Conservation (phyloP, 1,140 invertebrate genomes). For the Varroa destructor region DNA sequence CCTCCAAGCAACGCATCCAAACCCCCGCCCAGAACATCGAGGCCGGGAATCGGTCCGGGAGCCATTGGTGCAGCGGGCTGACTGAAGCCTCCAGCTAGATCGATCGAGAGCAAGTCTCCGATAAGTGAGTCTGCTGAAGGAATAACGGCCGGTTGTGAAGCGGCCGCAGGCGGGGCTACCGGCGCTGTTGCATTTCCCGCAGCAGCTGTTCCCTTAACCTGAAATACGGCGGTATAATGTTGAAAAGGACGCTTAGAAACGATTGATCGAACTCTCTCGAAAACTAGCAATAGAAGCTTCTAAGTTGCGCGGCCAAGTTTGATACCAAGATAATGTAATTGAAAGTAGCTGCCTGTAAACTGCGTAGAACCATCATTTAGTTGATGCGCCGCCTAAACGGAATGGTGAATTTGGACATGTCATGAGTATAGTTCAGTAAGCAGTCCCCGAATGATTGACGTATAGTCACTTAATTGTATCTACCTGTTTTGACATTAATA, state of each 20-base stretch:
- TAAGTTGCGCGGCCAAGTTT: too few species aligned
- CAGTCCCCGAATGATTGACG: not conserved
- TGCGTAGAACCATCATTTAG: too few species aligned
- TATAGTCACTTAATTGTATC: not conserved
- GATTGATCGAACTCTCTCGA: too few species aligned
- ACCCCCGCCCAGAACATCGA: conserved; percentile 63
- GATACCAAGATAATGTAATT: too few species aligned
- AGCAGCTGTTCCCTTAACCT: conserved; percentile 29
- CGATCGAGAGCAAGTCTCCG: conserved; percentile 90
- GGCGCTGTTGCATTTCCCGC: conserved; percentile 36
- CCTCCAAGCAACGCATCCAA: conserved; percentile 62
- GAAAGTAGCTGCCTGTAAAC: too few species aligned
- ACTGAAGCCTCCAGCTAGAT: conserved; percentile 51
- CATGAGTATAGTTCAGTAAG: not conserved
- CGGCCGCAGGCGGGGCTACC: conserved; percentile 35
- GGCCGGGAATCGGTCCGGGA: conserved; percentile 40
- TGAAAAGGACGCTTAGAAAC: not conserved
- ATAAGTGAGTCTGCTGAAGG: conserved; percentile 83
- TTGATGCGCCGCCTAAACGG: too few species aligned
- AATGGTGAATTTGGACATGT: too few species aligned
- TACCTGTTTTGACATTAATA: not conserved
- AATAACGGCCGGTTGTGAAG: conserved; percentile 56
- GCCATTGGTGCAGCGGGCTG: conserved; percentile 41
- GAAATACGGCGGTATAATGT: conserved; percentile 32
- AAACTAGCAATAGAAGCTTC: too few species aligned